Evolutionary conservation across 1,140 invertebrate species (phyloP).

Genomic region (Stenopsyche tienmushanensis): DNA sequence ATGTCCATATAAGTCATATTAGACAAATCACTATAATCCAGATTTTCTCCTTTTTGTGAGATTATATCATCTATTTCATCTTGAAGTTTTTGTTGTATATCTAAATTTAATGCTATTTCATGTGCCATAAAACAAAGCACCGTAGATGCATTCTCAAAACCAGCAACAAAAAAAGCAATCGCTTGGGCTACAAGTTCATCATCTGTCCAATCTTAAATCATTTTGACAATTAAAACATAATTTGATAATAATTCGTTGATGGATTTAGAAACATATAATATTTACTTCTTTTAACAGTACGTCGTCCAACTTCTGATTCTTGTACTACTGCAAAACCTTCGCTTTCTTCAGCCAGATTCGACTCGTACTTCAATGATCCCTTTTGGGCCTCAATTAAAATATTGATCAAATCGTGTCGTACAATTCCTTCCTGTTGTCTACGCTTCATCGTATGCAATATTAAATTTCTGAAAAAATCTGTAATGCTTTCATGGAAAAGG

Average conservation of each 20-base stretch:
- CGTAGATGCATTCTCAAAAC: too few relatives aligned
- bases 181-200: conserved; percentile 48
- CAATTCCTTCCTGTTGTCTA: conserved; percentile 46
- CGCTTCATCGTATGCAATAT: conserved; percentile 42
- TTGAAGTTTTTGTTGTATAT: conserved; percentile 52
- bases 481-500: conserved; percentile 2
- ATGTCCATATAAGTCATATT: conserved; percentile 41
- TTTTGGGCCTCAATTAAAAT: conserved; percentile 50
- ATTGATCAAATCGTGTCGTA: conserved; percentile 53
- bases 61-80: conserved; percentile 47
- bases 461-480: conserved; percentile 42
- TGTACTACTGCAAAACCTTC: conserved; percentile 45
- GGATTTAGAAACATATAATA: background rate
- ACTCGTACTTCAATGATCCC: conserved; percentile 43
- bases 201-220: conserved; percentile 32
- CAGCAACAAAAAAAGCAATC: conserved; percentile 54
- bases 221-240: too few relatives aligned
- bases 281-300: conserved; percentile 30
- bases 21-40: conserved; percentile 10
- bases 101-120: conserved; percentile 56
- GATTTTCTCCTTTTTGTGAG: conserved; percentile 39
- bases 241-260: background rate
- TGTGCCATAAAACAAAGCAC: too few relatives aligned
- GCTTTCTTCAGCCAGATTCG: background rate
- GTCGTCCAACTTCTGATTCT: conserved; percentile 42